A percentile compares a stretch with the other conserved stretches of the same genome.
Conservation (phyloP, 64 coral and sea anemone genomes). For the Anthopleura sola region DNA sequence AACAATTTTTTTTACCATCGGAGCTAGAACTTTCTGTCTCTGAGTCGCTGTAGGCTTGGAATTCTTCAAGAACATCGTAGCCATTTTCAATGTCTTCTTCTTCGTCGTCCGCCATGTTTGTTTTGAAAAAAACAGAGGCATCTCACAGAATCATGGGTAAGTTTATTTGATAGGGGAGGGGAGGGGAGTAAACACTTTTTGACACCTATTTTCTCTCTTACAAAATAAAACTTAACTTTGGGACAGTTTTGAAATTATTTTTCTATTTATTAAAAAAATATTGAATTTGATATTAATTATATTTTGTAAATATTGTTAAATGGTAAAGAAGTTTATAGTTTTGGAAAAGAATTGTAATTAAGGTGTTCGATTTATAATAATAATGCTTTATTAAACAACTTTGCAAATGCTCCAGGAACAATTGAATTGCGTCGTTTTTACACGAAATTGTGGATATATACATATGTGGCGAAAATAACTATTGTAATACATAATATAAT, state of each 20-base stretch:
- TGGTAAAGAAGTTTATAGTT: not conserved
- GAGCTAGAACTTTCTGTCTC: conserved; percentile 43
- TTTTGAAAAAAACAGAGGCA: conserved; percentile 42
- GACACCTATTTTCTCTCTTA: not conserved
- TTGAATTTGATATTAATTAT: not conserved
- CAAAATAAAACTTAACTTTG: not conserved
- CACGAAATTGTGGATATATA: too few relatives aligned
- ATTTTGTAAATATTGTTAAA: too few relatives aligned
- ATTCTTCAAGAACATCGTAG: conserved; percentile 53
- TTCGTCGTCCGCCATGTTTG: conserved; percentile 94
- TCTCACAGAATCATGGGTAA: conserved; percentile 56
- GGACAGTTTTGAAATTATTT: not conserved
- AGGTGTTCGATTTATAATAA: too few relatives aligned
- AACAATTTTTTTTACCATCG: conserved; percentile 15
- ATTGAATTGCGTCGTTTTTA: too few relatives aligned
- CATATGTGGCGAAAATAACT: too few relatives aligned
- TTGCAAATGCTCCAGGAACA: too few relatives aligned
- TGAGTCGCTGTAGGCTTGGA: conserved; percentile 34
- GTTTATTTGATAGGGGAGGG: not conserved
- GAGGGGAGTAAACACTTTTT: not conserved
- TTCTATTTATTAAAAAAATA: too few relatives aligned
- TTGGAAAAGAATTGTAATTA: not conserved
- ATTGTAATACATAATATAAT: too few relatives aligned
- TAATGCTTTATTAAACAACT: too few relatives aligned
- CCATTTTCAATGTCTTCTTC: conserved; percentile 73